Evolutionary conservation across 2,797 vertebrate species (phyloP).

Genomic region (Smutsia gigantea): DNA sequence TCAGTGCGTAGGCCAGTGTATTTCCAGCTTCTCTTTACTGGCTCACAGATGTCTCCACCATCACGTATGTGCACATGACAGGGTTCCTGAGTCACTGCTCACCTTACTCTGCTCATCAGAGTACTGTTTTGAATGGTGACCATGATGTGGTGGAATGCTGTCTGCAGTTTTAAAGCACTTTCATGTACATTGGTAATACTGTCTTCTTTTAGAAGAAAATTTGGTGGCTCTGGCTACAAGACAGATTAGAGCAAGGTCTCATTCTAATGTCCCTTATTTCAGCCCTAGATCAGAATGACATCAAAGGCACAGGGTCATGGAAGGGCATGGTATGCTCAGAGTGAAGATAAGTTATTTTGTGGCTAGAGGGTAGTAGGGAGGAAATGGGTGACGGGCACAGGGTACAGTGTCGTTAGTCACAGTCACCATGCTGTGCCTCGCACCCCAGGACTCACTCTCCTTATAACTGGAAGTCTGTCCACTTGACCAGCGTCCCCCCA

Average conservation of each 20-base stretch:
- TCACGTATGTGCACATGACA: background rate
- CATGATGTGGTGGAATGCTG: background rate
- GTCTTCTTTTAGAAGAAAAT: slow-evolving; percentile 28
- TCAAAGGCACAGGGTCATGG: background rate
- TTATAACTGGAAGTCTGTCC: background rate
- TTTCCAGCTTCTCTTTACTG: slow-evolving; percentile 19
- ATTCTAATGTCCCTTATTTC: background rate
- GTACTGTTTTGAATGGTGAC: background rate
- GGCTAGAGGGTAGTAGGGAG: background rate
- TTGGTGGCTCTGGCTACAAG: background rate
- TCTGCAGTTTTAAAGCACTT: background rate
- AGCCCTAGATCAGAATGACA: background rate
- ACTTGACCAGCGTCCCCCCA: background rate
- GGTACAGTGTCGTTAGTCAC: background rate
- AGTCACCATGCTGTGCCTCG: background rate
- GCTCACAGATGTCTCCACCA: background rate
- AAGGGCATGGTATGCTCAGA: background rate
- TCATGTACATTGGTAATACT: background rate
- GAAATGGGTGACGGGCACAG: background rate
- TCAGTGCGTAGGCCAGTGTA: background rate
- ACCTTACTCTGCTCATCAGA: slow-evolving; percentile 12
- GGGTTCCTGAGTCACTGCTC: background rate
- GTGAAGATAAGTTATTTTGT: slow-evolving; percentile 25
- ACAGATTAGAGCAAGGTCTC: background rate
- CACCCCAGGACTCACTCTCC: background rate